Base-by-base conservation (phyloP, 2,113 vertebrate species). In the Dascyllus trimaculatus region DNA sequence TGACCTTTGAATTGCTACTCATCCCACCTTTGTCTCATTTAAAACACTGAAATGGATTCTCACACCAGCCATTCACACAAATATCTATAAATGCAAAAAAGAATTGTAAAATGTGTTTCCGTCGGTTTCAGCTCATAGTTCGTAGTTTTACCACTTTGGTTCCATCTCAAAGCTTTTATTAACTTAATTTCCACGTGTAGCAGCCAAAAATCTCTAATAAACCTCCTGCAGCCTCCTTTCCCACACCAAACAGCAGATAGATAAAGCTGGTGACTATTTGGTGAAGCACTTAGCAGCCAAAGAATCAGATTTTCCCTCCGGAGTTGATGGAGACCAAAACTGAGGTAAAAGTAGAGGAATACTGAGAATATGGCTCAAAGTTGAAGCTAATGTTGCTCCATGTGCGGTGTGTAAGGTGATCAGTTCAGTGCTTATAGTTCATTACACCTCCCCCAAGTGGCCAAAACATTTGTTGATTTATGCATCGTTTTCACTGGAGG, bases 211-310 rank as follows among this genome's bases (percentile, higher is more conserved):
- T 14, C 46, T 49, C 14, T 4, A 46, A 17, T 49, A 49, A 49
- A 49, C 46, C 45, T 14, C 1, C 45, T 48, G 48, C 48, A 51
- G 15, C 9, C 48, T 51, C 35, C 1, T 2, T 0, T 18, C 35
- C 17, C 35, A 19, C 66, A 68, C 51, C 51, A 56, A 68, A 68
- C 25, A 51, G 15, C 18, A 68, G 54, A 68, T 15, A 51, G 18
- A n/a, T n/a, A 51, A 51, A 51, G 46, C 5, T 49, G 15, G 46
- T 3, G 19, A 10, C 19, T 10, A 6, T 6, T 7, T 43, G 14
- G 40, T 7, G 19, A 8, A 51, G 48, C 19, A 21, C 17, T 51
- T 21, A 11, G 48, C 19, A 21, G 19, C 19, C 4, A 48, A 15
- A 48, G 17, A 15, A 8, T 46, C 15, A 18, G 4, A 4, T 7